A percentile compares a stretch with the other conserved stretches of the same genome.
These are phyloP conservation scores for Habrosyne pyritoides DNA, from an alignment of 2,888 invertebrate genomes.

Conservation along the genomic window DNA sequence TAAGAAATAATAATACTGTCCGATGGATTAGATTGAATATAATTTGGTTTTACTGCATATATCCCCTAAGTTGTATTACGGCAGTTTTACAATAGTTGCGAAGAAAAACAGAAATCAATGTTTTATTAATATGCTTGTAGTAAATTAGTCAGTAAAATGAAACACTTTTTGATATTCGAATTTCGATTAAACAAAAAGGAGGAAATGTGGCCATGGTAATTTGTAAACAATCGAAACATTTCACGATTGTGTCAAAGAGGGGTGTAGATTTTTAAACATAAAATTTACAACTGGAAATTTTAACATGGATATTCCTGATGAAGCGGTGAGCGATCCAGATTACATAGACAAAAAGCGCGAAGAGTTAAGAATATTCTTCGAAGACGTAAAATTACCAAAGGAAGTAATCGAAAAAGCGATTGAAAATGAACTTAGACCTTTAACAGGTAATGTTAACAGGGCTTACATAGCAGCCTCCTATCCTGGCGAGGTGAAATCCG, in stretches of 20 bases:
- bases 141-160: not conserved
- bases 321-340: conserved; percentile 37
- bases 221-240: conserved; percentile 25
- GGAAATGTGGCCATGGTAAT: conserved; percentile 46
- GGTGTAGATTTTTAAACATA: conserved; percentile 22
- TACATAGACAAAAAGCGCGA: conserved; percentile 59
- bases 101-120: no score
- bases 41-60: no score
- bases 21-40: no score
- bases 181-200: conserved; percentile 50
- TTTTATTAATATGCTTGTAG: no score
- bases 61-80: no score
- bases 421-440: conserved; percentile 68
- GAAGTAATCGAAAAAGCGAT: conserved; percentile 61
- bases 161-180: conserved; percentile 29
- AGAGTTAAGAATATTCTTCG: conserved; percentile 64
- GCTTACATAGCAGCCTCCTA: conserved; percentile 70
- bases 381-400: conserved; percentile 58
- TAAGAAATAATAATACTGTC: no score
- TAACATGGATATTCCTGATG: conserved; percentile 45
- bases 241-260: conserved; percentile 21
- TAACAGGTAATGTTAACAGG: conserved; percentile 37
- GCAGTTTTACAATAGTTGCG: no score
- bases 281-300: conserved; percentile 23
- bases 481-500: conserved; percentile 60